Conservation (phyloP, 1,140 invertebrate genomes). For the Hyles vespertilio region DNA sequence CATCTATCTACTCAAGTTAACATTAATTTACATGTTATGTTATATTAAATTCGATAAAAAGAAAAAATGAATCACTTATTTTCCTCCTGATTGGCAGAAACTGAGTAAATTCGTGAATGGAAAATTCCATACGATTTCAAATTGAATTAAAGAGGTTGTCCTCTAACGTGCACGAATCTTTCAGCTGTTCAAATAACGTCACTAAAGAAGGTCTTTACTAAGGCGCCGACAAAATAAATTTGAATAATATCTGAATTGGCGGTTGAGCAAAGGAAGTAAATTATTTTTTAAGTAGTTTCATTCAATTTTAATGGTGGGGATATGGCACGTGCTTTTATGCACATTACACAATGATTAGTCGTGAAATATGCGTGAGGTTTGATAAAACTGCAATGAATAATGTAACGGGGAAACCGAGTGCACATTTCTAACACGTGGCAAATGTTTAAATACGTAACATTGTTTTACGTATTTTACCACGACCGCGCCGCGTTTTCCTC, state of each 20-base stretch:
- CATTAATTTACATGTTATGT: not conserved
- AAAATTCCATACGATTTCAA: not conserved
- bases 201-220: too few relatives aligned
- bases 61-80: not conserved
- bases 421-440: not conserved
- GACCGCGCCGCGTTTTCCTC: too few relatives aligned
- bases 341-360: constrained; percentile 1
- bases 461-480: too few relatives aligned
- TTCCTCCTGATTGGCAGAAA: too few relatives aligned
- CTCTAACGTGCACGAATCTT: not conserved
- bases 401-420: constrained; percentile 7
- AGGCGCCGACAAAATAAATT: too few relatives aligned
- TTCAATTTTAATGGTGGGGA: too few relatives aligned
- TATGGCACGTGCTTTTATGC: too few relatives aligned
- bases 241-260: too few relatives aligned
- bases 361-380: constrained; percentile 9
- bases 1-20: not conserved
- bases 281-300: too few relatives aligned
- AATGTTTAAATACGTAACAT: not conserved
- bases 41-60: not conserved
- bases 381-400: constrained; percentile 5
- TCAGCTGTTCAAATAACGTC: not conserved
- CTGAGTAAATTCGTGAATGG: not conserved
- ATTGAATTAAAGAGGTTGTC: not conserved
- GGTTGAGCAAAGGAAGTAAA: too few relatives aligned